Evolutionary conservation across 2,888 invertebrate species (phyloP).

Genomic region (Catocala sponsa): DNA sequence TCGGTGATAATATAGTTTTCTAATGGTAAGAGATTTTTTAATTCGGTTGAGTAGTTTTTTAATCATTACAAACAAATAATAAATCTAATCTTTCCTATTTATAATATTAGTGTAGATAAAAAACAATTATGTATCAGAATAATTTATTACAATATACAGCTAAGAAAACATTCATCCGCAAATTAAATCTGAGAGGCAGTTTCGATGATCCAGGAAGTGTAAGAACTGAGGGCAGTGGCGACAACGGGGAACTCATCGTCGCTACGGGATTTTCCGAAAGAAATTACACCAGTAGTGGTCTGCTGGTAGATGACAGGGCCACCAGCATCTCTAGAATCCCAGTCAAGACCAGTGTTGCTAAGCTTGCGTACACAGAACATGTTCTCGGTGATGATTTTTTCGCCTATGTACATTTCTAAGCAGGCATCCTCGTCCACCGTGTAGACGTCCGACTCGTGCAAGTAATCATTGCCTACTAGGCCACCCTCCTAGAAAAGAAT

Average conservation of each 20-base stretch:
- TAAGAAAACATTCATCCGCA: not conserved
- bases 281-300: not conserved
- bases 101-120: too few species aligned
- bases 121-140: too few species aligned
- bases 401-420: conserved; percentile 5
- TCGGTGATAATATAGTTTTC: too few species aligned
- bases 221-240: not conserved
- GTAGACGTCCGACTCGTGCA: conserved; percentile 31
- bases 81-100: too few species aligned
- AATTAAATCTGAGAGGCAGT: not conserved
- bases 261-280: conserved; percentile 1
- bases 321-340: conserved; percentile 30
- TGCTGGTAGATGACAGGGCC: not conserved
- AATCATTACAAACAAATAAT: too few species aligned
- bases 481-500: conserved; percentile 42
- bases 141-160: too few species aligned
- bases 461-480: conserved; percentile 19
- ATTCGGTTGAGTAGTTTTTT: too few species aligned
- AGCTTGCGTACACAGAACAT: conserved; percentile 72
- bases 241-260: conserved; percentile 1
- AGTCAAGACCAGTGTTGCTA: conserved; percentile 32
- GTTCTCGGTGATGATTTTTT: conserved; percentile 59
- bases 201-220: conserved; percentile 10
- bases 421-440: conserved; percentile 21
- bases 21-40: too few species aligned